Evolutionary conservation across 2,113 vertebrate species (phyloP), one percentile per base, ranked within the genome.

Genomic region (Corythornis vintsioides): DNA sequence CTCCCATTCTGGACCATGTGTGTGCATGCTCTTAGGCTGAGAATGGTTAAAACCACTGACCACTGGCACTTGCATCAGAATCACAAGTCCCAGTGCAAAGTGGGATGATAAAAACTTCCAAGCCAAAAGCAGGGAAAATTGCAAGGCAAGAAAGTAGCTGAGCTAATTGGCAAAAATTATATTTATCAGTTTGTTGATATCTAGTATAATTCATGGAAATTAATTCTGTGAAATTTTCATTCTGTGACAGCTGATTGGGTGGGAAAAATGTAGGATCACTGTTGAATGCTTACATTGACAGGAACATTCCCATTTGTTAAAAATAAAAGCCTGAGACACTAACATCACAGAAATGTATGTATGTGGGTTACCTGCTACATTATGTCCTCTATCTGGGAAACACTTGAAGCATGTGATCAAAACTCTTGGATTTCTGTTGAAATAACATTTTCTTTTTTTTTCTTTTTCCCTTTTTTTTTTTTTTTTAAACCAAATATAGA

Each of bases 141-240:
- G 29, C 73, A 85, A 90, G 38, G 48, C 65, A 95, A 83, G 43
- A 81, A 88, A 88, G 42, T 45, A 93, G 53, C 61, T 56, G 38
- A 91, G 61, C 74, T 90, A 88, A 86, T 35, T 47, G 45, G 56
- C 9, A 75, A 91, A 86, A 85, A 2, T 13, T 56, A 3, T 21
- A 60, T 75, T 78, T 84, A 85, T 82, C 65, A 87, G 15, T 42
- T 93, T 73, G 45, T 79, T 93, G 73, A 74, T 82, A 90, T 91
- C 84, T 78, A 66, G 31, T 66, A n/a, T 84, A 89, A 84, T 90
- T 84, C n/a, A 88, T 94, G 85, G 82, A 91, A 88, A 80, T 73
- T 1, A 80, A 83, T 94, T 83, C 73, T 48, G 31, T 76, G 67
- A 72, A 86, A 57, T 74, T 88, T 77, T 95, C 60, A 53, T 92